Conservation (phyloP, 92 coral and sea anemone species). For the Actinostola sp. region DNA sequence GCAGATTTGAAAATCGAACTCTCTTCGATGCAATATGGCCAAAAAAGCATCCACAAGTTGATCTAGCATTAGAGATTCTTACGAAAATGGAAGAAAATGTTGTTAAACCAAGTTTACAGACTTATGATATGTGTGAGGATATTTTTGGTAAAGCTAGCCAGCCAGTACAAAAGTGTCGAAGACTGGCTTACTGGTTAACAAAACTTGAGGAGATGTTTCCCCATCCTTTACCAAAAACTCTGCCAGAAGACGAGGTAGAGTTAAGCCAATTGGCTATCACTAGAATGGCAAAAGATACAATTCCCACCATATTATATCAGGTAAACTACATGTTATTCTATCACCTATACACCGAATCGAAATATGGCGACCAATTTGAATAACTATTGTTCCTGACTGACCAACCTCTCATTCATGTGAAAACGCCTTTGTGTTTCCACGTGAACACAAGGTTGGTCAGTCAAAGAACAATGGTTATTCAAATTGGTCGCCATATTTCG, state of each 20-base stretch:
- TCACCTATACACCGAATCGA: too few species aligned
- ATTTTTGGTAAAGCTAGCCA: slow-evolving; percentile 95
- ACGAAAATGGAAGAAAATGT: slow-evolving; percentile 97
- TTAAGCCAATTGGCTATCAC: slow-evolving; percentile 75
- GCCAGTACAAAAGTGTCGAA: slow-evolving; percentile 86
- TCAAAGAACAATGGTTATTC: too few species aligned
- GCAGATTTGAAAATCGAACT: slow-evolving; percentile 78
- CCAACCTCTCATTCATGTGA: too few species aligned
- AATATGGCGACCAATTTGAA: too few species aligned
- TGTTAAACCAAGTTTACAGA: slow-evolving; percentile 72
- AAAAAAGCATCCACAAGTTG: slow-evolving; percentile 89
- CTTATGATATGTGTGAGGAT: slow-evolving; percentile 84
- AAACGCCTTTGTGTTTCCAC: too few species aligned
- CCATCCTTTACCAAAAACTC: slow-evolving; percentile 78
- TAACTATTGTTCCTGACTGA: too few species aligned
- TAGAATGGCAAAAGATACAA: slow-evolving; percentile 81
- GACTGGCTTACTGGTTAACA: slow-evolving; percentile 93
- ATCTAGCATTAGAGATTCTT: slow-evolving; percentile 86
- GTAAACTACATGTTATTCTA: too few species aligned
- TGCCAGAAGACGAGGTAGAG: slow-evolving; percentile 80
- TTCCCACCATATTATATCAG: slow-evolving; percentile 60
- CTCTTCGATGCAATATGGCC: slow-evolving; percentile 99
- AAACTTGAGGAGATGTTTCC: slow-evolving; percentile 97
- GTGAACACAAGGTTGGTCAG: too few species aligned
- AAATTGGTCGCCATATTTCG: too few species aligned